Percentiles rank a stretch among this genome's conserved stretches.
phyloP scores from a whole-genome alignment of 2,797 vertebrate genomes.

The Sebastes itinus region DNA sequence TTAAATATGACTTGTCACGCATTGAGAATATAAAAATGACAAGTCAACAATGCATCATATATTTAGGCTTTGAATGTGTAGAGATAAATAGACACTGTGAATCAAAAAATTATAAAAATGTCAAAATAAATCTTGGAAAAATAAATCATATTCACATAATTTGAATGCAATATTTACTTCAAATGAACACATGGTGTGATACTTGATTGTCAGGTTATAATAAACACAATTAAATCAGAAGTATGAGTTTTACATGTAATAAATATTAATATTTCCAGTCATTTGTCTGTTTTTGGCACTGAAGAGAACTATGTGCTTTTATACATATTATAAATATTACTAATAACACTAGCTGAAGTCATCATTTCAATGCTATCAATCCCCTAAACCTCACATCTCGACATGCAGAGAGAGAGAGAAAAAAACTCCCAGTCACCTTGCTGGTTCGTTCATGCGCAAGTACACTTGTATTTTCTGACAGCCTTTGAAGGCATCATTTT shows the following conservation, averaged over 20 bases:
- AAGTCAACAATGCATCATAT: not conserved
- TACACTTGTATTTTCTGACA: not conserved
- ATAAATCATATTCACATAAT: not conserved
- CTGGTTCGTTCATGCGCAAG: not conserved
- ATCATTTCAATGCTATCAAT: not conserved
- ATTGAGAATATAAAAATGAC: not conserved
- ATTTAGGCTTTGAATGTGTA: not conserved
- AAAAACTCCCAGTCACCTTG: not conserved
- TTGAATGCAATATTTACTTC: not conserved
- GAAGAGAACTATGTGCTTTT: not conserved
- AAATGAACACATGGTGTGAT: not conserved
- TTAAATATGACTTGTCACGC: not conserved
- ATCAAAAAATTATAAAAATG: not conserved
- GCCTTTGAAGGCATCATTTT: slow-evolving; percentile 47
- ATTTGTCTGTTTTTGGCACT: not conserved
- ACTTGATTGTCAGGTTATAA: not conserved
- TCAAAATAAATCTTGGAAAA: not conserved
- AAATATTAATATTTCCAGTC: not conserved
- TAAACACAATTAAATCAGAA: not conserved
- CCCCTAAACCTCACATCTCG: not conserved
- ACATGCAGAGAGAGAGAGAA: not conserved
- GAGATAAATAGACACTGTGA: not conserved
- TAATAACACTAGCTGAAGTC: not conserved
- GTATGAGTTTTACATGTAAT: not conserved
- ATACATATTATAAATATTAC: not conserved